Evolutionary conservation across 2,888 invertebrate species (phyloP).

Genomic region (Nomada fabriciana): DNA sequence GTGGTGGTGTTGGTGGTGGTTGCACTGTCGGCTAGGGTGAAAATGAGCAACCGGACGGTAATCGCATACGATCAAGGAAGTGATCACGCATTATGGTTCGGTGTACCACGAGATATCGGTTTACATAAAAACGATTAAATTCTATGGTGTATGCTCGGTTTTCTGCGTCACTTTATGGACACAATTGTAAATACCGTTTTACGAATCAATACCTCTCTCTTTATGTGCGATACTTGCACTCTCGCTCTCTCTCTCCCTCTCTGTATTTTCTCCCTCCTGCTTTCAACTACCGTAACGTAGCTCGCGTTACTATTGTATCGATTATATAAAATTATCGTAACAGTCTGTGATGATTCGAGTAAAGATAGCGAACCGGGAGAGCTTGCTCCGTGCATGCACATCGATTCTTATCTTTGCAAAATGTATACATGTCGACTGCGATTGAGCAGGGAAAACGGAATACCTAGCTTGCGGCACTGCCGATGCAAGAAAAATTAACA

Average conservation of each 20-base stretch:
- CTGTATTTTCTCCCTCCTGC: neutral
- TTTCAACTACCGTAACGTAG: neutral
- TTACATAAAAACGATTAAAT: slow-evolving; percentile 69
- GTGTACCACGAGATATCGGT: slow-evolving; percentile 62
- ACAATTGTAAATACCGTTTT: slow-evolving; percentile 47
- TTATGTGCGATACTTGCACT: neutral
- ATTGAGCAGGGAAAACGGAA: neutral
- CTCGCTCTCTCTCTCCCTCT: neutral
- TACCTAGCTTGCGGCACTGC: neutral
- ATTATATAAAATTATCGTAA: slow-evolving; percentile 60
- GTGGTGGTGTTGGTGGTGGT: slow-evolving; percentile 15
- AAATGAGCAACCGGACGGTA: slow-evolving; percentile 65
- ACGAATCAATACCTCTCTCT: slow-evolving; percentile 44
- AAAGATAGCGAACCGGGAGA: slow-evolving; percentile 7
- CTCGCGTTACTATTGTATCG: slow-evolving; percentile 54
- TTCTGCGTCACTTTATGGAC: slow-evolving; percentile 35
- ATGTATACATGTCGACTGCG: neutral
- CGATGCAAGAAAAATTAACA: neutral
- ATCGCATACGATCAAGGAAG: slow-evolving; percentile 74
- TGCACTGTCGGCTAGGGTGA: slow-evolving; percentile 47
- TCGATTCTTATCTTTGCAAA: slow-evolving; percentile 20
- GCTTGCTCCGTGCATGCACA: slow-evolving; percentile 6
- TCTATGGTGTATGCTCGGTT: slow-evolving; percentile 46
- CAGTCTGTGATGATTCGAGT: slow-evolving; percentile 30
- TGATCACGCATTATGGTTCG: slow-evolving; percentile 69